These are phyloP conservation scores for Cyprinodon variegatus DNA, from an alignment of 2,113 vertebrate species.

Conservation along the genomic window DNA sequence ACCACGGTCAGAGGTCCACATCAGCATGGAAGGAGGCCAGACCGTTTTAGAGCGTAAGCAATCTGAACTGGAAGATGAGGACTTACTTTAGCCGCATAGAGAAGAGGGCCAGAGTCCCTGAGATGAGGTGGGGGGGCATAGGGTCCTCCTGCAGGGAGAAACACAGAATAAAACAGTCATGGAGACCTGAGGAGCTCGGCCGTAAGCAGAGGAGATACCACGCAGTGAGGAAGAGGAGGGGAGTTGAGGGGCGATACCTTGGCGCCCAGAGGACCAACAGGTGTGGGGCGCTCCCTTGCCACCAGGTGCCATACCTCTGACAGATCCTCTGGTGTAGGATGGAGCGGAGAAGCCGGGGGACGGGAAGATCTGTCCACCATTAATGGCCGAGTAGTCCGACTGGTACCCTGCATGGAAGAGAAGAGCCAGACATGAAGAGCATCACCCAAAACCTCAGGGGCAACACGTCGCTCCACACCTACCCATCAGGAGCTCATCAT, in stretches of 20 bases:
- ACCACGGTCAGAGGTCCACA: too few species aligned
- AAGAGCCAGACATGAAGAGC: neutral
- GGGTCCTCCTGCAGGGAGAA: conserved; percentile 80
- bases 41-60: too few species aligned
- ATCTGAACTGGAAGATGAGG: accelerated
- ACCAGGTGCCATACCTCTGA: conserved; percentile 85
- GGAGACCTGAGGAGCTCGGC: neutral
- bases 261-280: conserved; percentile 82
- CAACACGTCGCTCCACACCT: conserved; percentile 1
- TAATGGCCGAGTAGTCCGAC: conserved; percentile 81
- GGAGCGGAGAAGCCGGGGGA: conserved; percentile 80
- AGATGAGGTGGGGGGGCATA: conserved; percentile 81
- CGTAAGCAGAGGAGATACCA: neutral
- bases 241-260: conserved; percentile 77
- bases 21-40: too few species aligned
- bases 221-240: neutral
- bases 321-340: conserved; percentile 83
- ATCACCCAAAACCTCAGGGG: too few species aligned
- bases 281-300: conserved; percentile 81
- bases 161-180: conserved; percentile 49
- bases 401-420: conserved; percentile 75
- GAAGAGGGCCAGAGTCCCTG: conserved; percentile 82
- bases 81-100: conserved; percentile 85
- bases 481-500: conserved; percentile 83
- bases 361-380: conserved; percentile 82